Evolutionary conservation across 23 tunicate species (phyloP), one percentile per base, ranked within the genome.

Genomic region (Halocynthia roretzi): DNA sequence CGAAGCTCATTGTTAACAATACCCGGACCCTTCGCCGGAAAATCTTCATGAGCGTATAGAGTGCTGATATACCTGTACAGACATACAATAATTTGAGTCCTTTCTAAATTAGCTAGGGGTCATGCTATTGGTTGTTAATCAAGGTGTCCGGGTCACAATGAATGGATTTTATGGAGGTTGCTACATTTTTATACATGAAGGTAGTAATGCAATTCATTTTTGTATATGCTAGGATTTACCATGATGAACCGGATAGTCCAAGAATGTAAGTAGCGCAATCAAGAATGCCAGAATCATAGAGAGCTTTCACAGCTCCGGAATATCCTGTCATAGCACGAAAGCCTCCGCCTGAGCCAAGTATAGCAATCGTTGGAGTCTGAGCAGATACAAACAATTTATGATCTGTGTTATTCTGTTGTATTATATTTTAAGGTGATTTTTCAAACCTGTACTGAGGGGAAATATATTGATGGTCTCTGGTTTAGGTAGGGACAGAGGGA

Each of bases 271-370:
- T 90, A 5, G 71, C 79, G 51, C 85, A 80, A 74, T 90, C 87
- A 50, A 90, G 62, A 17, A 90, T 62, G 22, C 96, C 96, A 14
- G 82, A 51, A 21, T 83, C 84, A 20, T 85, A 60, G 44, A 88
- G 81, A 11, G 95, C 95, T 64, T 81, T 84, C 76, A 88, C 80
- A 15, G 95, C 95, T 64, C 95, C 95, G 7, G 95, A 62, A 51
- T 75, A 83, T 49, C 90, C 95, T 11, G 81, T 76, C 89, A 88
- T 84, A 10, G 95, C 95, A 7, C 95, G 84, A 67, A 80, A 84
- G 9, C 95, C 95, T 6, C 95, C 95, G 15, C 95, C 95, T 7
- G 89, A 84, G 17, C 95, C 95, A 9, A 88, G 71, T 7, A 88
- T 68, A 8, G 95, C 89, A 7, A 88, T 72, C 0, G 85, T 84